Evolutionary conservation across 92 coral and sea anemone genomes (phyloP).

Genomic region (Hydrozoanthus gracilis): DNA sequence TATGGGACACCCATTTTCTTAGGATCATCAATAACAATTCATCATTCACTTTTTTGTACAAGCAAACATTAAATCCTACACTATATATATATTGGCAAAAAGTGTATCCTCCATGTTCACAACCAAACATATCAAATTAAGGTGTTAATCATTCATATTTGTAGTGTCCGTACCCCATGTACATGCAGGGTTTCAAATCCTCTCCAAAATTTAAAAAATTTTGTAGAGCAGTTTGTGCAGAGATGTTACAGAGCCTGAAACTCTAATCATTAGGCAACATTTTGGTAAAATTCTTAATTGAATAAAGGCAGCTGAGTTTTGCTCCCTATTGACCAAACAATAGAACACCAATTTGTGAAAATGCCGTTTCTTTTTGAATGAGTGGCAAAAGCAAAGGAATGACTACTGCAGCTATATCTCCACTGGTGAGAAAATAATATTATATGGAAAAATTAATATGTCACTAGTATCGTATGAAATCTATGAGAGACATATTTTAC

Average conservation of each 20-base stretch:
- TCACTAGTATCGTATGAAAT: too few species aligned
- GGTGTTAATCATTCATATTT: slow-evolving; percentile 44
- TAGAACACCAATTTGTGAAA: slow-evolving; percentile 51
- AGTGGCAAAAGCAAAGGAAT: too few species aligned
- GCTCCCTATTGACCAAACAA: slow-evolving; percentile 40
- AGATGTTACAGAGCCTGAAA: slow-evolving; percentile 48
- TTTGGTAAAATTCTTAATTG: slow-evolving; percentile 37
- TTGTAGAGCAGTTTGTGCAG: slow-evolving; percentile 49
- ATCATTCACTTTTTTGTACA: slow-evolving; percentile 49
- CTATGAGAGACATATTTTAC: too few species aligned
- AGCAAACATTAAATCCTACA: slow-evolving; percentile 51
- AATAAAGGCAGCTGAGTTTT: slow-evolving; percentile 49
- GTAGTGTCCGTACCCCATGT: slow-evolving; percentile 51
- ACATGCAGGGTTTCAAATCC: slow-evolving; percentile 49
- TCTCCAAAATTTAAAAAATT: slow-evolving; percentile 36
- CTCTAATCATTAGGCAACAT: slow-evolving; percentile 52
- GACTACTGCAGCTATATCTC: too few species aligned
- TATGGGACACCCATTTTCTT: slow-evolving; percentile 48
- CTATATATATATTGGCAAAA: slow-evolving; percentile 34
- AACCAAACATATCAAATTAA: slow-evolving; percentile 46
- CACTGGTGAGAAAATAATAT: too few species aligned
- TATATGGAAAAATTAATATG: too few species aligned
- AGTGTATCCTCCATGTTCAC: slow-evolving; percentile 52
- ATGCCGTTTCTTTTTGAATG: background rate
- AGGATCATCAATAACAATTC: slow-evolving; percentile 52